A percentile compares a stretch with the other conserved stretches of the same genome.
Conservation (phyloP, 2,797 vertebrate species). For the Sebastes aleutianus region DNA sequence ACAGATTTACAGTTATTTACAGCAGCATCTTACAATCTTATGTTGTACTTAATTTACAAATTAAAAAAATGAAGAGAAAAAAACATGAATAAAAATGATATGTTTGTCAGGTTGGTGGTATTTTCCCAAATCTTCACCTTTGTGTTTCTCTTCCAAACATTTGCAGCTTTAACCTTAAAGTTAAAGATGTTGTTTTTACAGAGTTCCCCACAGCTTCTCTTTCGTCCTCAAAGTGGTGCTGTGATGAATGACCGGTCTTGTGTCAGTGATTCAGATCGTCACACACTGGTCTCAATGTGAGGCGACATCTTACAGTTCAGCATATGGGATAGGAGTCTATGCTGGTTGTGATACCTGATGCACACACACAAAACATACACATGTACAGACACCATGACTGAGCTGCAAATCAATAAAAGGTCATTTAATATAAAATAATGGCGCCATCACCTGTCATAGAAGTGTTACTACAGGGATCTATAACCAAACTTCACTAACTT, state of each 20-base stretch:
- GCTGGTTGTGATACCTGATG: constrained; percentile 83
- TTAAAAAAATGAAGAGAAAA: neutral
- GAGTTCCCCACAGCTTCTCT: neutral
- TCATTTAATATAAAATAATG: neutral
- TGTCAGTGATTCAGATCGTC: constrained; percentile 11
- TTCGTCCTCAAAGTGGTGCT: neutral
- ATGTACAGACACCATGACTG: neutral
- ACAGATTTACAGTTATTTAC: constrained; percentile 48
- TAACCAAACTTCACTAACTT: neutral
- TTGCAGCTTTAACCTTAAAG: neutral
- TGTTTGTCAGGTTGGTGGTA: neutral
- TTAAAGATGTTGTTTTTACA: neutral
- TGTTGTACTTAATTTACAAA: neutral
- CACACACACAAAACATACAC: constrained; percentile 9
- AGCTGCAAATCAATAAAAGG: neutral
- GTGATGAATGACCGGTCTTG: neutral
- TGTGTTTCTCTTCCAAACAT: neutral
- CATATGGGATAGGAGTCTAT: constrained; percentile 75
- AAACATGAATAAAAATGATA: neutral
- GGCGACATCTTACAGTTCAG: constrained; percentile 69
- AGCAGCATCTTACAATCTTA: neutral
- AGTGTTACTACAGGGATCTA: constrained; percentile 21
- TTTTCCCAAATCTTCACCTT: neutral
- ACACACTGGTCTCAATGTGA: constrained; percentile 87
- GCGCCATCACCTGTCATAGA: constrained; percentile 26